phyloP scores from a whole-genome alignment of 1,140 invertebrate genomes.

The Pseudomyrmex cubaensis region DNA sequence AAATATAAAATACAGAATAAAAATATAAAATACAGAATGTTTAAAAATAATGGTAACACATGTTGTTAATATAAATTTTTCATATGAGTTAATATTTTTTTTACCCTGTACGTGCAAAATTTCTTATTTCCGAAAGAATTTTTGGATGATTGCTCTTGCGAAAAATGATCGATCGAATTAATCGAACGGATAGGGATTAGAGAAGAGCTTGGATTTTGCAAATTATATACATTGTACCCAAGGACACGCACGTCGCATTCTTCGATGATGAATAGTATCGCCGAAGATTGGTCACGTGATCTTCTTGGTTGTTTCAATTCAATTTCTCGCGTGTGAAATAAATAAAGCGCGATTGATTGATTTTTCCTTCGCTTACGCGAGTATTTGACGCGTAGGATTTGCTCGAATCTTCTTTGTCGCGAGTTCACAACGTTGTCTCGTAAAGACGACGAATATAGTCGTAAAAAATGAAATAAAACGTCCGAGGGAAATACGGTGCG shows the following conservation, averaged over 20 bases:
- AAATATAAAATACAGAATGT: too few relatives aligned
- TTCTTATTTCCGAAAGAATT: too few relatives aligned
- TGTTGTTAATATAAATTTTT: too few relatives aligned
- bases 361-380: constrained; percentile 8
- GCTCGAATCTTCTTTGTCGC: constrained; percentile 1
- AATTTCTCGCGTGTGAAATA: constrained; percentile 36
- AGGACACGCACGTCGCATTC: constrained; percentile 32
- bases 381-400: background rate
- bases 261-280: constrained; percentile 34
- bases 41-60: too few relatives aligned
- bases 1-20: too few relatives aligned
- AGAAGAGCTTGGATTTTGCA: constrained; percentile 13
- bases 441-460: background rate
- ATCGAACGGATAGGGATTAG: background rate
- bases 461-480: background rate
- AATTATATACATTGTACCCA: background rate
- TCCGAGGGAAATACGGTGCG: background rate
- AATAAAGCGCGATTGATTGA: constrained; percentile 1
- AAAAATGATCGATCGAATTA: constrained; percentile 38
- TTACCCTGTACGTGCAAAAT: too few relatives aligned
- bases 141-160: background rate
- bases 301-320: constrained; percentile 41
- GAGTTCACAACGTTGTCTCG: constrained; percentile 1
- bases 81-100: too few relatives aligned
- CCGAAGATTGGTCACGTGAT: constrained; percentile 60